Evolutionary conservation across 1,140 invertebrate species (phyloP), one percentile per base, ranked within the genome.

Genomic region (Drosophila teissieri): DNA sequence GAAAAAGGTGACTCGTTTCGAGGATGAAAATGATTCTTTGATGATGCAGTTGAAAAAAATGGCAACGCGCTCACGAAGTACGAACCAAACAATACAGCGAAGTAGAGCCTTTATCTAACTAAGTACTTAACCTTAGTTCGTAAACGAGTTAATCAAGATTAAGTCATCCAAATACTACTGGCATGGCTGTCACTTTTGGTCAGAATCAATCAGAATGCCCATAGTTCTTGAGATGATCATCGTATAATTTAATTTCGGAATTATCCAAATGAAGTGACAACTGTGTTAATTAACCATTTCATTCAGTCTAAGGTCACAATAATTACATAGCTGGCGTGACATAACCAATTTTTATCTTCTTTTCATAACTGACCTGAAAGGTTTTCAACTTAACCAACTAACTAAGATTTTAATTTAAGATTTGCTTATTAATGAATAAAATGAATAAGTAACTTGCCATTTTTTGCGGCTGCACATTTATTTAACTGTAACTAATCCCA

Each of bases 21-120:
- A 98, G 94, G 97, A 98, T 92, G 97, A 98, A 94, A 98, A 98
- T 94, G 97, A 98, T 93, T 96, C 96, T 61, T 94, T 98, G 93
- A 95, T 96, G 91, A 94, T 97, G 93, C 97, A 98, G 94, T 95
- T 98, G 90, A 97, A 98, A 94, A 98, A 97, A 95, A 97, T 98
- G 96, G 96, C 96, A 93, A 95, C 95, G 91, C 95, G 95, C 93
- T 95, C 95, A 92, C 95, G 94, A 95, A 95, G 95, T 96, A 95
- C 93, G 94, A 76, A 81, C 67, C 44, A 73, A 89, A 83, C 51
- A 22, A n/a, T 44, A 34, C 44, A 54, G 37, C 49, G 27, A 73
- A 72, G 42, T 68, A 36, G 49, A 62, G 49, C 8, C 11, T 62
- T 19, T 22, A 39, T 36, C 42, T 36, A 56, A 27, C 48, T 70